Conservation (phyloP, 2,113 vertebrate genomes). For the Percina caprodes region DNA sequence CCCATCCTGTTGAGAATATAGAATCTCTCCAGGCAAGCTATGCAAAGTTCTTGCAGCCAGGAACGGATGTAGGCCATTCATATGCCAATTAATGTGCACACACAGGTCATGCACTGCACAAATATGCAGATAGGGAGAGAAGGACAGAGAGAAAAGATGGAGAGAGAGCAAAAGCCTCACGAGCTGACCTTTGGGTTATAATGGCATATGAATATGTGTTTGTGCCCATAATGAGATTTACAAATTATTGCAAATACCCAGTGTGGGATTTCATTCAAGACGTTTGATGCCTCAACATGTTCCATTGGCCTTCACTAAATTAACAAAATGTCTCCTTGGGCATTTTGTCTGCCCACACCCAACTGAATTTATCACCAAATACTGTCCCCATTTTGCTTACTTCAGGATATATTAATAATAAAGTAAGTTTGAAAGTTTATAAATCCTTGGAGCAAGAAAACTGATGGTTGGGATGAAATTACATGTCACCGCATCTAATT, state of each 20-base stretch:
- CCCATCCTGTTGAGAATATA: constrained; percentile 9
- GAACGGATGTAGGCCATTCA: not conserved
- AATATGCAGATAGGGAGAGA: constrained; percentile 25
- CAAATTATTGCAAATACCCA: constrained; percentile 45
- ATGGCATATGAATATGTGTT: constrained; percentile 46
- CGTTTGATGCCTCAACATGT: constrained; percentile 42
- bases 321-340: constrained; percentile 42
- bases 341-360: constrained; percentile 11
- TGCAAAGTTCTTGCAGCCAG: not conserved
- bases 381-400: not conserved
- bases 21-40: not conserved
- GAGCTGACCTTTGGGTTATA: constrained; percentile 60
- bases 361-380: constrained; percentile 4
- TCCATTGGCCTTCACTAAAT: constrained; percentile 11
- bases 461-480: constrained; percentile 11
- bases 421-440: constrained; percentile 11
- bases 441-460: not conserved
- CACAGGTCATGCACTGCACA: not conserved
- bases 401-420: not conserved
- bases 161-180: constrained; percentile 21
- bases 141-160: not conserved
- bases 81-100: constrained; percentile 23
- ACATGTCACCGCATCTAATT: constrained; percentile 35
- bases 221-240: constrained; percentile 52
- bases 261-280: constrained; percentile 39